Evolutionary conservation across 2,888 invertebrate genomes (phyloP).

Genomic region (Amorpha juglandis): DNA sequence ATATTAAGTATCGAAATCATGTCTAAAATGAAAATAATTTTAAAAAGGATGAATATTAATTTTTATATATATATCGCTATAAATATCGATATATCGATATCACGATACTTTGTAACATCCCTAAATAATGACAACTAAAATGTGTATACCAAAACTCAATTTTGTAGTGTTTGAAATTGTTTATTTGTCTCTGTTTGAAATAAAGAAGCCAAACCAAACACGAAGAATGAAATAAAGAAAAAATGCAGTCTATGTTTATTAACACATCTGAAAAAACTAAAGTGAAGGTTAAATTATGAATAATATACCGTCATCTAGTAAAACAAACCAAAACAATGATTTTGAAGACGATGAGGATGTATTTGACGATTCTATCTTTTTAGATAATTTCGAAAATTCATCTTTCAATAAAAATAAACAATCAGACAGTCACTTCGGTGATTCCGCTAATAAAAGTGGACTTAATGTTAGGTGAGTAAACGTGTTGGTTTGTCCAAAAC

Average conservation of each 20-base stretch:
- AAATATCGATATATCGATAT: too few relatives aligned
- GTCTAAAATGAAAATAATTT: too few relatives aligned
- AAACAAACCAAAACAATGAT: conserved; percentile 46
- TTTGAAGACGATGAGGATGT: conserved; percentile 65
- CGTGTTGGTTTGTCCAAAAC: not conserved
- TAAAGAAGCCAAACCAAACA: too few relatives aligned
- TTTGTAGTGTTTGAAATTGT: too few relatives aligned
- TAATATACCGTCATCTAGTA: conserved; percentile 43
- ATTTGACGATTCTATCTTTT: conserved; percentile 70
- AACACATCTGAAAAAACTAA: not conserved
- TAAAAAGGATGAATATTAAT: too few relatives aligned
- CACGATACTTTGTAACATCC: too few relatives aligned
- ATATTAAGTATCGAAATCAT: too few relatives aligned
- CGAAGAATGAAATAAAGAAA: too few relatives aligned
- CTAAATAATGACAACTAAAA: too few relatives aligned
- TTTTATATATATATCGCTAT: too few relatives aligned
- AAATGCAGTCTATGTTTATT: not conserved
- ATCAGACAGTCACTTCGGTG: conserved; percentile 51
- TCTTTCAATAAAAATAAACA: conserved; percentile 55
- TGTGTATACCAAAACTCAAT: too few relatives aligned
- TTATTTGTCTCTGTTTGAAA: not conserved
- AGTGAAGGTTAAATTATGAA: conserved; percentile 41
- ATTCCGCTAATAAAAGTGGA: conserved; percentile 51
- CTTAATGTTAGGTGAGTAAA: conserved; percentile 68
- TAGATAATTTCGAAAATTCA: conserved; percentile 68